Percentiles rank a stretch among this genome's conserved stretches.
These are phyloP conservation scores for Hypsibius dujardini DNA, from an alignment of 1,140 invertebrate genomes.

Conservation along the genomic window DNA sequence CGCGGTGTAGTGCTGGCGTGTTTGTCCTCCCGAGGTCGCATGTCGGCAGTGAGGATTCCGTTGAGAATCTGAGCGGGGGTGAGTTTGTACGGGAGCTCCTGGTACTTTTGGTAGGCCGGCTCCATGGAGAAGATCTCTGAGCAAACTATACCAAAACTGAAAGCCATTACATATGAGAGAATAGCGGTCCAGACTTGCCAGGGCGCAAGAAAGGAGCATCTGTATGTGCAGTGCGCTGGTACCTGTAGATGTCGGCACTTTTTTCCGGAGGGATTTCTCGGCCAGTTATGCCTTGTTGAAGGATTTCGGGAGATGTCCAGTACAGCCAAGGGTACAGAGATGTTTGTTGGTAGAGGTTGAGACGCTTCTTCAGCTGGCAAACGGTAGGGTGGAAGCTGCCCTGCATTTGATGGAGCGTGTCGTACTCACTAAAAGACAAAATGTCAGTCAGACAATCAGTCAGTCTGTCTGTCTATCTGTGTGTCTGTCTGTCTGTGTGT, in stretches of 20 bases:
- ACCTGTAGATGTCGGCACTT: neutral
- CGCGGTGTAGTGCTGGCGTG: neutral
- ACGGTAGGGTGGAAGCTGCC: conserved; percentile 4
- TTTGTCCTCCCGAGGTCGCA: conserved; percentile 9
- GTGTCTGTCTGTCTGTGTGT: too few relatives aligned
- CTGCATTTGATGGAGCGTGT: neutral
- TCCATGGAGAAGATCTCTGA: conserved; percentile 15
- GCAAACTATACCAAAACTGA: neutral
- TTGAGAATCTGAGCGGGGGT: conserved; percentile 15
- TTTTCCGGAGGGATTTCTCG: conserved; percentile 12
- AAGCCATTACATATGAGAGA: too few relatives aligned
- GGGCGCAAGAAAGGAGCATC: too few relatives aligned
- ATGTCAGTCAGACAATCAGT: neutral
- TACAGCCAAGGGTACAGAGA: conserved; percentile 15
- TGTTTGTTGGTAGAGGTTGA: conserved; percentile 3
- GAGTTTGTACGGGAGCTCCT: conserved; percentile 13
- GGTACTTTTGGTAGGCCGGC: conserved; percentile 17
- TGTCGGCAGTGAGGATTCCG: neutral
- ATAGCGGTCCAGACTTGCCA: too few relatives aligned
- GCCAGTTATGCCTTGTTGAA: conserved; percentile 19
- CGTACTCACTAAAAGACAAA: conserved; percentile 11
- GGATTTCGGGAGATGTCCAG: conserved; percentile 27
- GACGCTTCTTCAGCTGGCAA: neutral
- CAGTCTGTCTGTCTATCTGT: too few relatives aligned
- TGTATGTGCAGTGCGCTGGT: neutral